Conservation (phyloP, 2,797 vertebrate species). For the Oophaga sylvatica region DNA sequence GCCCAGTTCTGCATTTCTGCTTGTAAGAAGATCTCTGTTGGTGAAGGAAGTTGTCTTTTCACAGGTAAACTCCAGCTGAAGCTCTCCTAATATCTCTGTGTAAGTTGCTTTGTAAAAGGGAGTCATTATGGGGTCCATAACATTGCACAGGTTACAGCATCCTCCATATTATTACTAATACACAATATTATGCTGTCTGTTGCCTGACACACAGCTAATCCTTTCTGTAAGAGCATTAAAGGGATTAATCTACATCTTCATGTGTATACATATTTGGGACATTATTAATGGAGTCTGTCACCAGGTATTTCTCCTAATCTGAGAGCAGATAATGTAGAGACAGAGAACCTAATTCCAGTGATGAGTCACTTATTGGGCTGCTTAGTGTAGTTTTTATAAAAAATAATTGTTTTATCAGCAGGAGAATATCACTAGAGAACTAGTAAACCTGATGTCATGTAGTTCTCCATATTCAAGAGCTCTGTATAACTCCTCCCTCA, state of each 20-base stretch:
- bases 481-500: too few relatives aligned
- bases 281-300: too few relatives aligned
- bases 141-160: too few relatives aligned
- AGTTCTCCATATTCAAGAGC: too few relatives aligned
- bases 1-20: slow-evolving; percentile 88
- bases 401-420: too few relatives aligned
- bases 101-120: background rate
- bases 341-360: too few relatives aligned
- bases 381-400: too few relatives aligned
- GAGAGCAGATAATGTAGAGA: background rate
- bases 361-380: too few relatives aligned
- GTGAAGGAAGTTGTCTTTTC: slow-evolving; percentile 86
- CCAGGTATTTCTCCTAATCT: background rate
- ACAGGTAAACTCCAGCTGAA: slow-evolving; percentile 76
- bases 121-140: background rate
- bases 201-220: background rate
- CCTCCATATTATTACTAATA: background rate
- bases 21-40: slow-evolving; percentile 89
- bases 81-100: background rate
- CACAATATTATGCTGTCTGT: background rate
- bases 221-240: background rate
- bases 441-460: too few relatives aligned
- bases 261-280: too few relatives aligned
- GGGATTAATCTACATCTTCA: background rate
- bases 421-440: too few relatives aligned